Evolutionary conservation across 2,888 invertebrate species (phyloP), one percentile per base, ranked within the genome.

Genomic region (Anthophora plumipes): DNA sequence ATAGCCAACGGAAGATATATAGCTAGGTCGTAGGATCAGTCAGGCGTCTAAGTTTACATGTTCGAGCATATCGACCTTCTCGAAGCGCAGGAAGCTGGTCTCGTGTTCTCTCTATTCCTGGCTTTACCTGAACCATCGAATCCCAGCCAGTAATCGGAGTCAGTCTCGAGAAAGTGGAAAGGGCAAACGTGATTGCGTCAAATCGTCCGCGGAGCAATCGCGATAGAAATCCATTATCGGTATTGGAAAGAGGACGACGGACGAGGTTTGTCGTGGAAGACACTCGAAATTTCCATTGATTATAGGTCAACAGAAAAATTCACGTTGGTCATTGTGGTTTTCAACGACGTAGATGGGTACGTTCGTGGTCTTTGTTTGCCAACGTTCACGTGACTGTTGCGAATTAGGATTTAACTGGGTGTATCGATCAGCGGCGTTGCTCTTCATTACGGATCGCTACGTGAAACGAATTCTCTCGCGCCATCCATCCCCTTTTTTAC

Each of bases 361-460:
- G 43, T 71, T 60, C 68, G 60, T 76, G 80, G 87, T 87, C n/a
- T n/a, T 88, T 89, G 89, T 89, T 89, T 87, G 89, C 80, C 83
- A 75, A 84, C 80, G 87, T 88, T 90, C 90, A 91, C 91, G 92
- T 91, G 92, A 91, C 91, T 89, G 88, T 81, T 79, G 87, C 77
- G 88, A 88, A 91, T 92, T 91, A 90, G 90, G 86, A 91, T 91
- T 90, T 88, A 89, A 87, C 84, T 82, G 80, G 75, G 81, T 61
- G 80, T 76, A 87, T 88, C 89, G 89, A 88, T 88, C 86, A 74
- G 57, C 69, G n/a, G 54, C 66, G 78, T 72, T 83, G 78, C 66
- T 85, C 85, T 85, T 86, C 82, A 77, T 84, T 80, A 77, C 76
- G 64, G 72, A 22, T 14, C 39, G 52, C 57, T 76, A 64, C 77